These are phyloP conservation scores for Himalopsyche japonica DNA, from an alignment of 2,888 invertebrate species.

Conservation along the genomic window DNA sequence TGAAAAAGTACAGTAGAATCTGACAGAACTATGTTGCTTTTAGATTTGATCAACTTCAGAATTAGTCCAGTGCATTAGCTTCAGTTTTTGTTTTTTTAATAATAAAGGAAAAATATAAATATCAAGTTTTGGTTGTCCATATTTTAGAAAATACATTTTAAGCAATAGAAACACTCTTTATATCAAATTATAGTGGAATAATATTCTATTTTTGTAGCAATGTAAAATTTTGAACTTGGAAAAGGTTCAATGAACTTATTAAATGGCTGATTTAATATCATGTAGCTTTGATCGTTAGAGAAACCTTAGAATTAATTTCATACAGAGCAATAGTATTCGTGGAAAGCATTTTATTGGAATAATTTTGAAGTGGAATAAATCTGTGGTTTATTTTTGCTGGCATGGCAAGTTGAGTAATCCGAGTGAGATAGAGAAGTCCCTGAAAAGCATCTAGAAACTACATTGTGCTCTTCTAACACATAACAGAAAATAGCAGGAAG, in stretches of 20 bases:
- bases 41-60: not conserved
- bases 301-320: not conserved
- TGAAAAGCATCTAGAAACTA: slow-evolving; percentile 9
- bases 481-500: not conserved
- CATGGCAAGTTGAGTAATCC: not conserved
- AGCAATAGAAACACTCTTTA: too few species aligned
- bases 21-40: not conserved
- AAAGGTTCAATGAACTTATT: too few species aligned
- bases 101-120: too few species aligned
- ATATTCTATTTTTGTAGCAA: too few species aligned
- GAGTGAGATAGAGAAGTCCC: not conserved
- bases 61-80: not conserved
- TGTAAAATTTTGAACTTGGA: too few species aligned
- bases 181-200: too few species aligned
- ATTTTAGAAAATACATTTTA: too few species aligned
- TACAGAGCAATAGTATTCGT: not conserved
- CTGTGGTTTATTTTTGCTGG: not conserved
- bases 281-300: too few species aligned
- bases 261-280: too few species aligned
- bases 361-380: not conserved
- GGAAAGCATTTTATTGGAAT: not conserved
- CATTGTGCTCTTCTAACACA: slow-evolving; percentile 27
- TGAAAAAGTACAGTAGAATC: not conserved
- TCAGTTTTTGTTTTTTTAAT: too few species aligned
- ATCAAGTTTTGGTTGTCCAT: too few species aligned